Evolutionary conservation across 2,113 vertebrate genomes (phyloP).

Genomic region (Lepus timidus): DNA sequence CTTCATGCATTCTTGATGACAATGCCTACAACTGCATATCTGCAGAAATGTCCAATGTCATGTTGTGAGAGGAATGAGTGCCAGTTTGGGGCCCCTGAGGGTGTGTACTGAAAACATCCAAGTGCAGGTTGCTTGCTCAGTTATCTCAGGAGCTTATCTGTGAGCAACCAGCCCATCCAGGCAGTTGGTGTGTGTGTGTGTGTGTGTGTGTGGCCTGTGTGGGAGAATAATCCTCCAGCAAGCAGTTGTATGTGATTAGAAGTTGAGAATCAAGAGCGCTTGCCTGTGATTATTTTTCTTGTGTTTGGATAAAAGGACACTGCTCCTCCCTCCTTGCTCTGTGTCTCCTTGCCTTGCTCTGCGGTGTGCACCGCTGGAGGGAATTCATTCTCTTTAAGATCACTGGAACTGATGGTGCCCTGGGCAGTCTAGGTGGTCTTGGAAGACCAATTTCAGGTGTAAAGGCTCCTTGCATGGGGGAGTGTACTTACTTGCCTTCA

Average conservation of each 20-base stretch:
- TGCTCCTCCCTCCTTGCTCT: neutral
- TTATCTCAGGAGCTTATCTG: neutral
- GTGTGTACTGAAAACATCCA: neutral
- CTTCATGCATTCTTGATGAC: slow-evolving; percentile 41
- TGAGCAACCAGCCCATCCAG: neutral
- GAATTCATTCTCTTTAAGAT: neutral
- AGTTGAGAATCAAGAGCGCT: neutral
- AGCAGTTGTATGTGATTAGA: neutral
- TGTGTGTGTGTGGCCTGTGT: neutral
- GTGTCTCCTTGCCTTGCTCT: neutral
- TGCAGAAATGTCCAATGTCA: neutral
- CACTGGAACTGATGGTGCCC: neutral
- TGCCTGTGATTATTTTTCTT: neutral
- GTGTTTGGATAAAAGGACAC: neutral
- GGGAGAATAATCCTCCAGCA: neutral
- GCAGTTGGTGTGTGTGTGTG: neutral
- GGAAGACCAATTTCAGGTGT: neutral
- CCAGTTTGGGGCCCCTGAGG: neutral
- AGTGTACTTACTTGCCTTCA: neutral
- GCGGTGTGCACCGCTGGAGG: neutral
- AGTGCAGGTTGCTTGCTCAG: neutral
- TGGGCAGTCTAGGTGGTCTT: neutral
- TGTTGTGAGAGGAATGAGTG: neutral
- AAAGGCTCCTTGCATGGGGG: neutral
- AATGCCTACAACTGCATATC: neutral